A percentile compares a stretch with the other conserved stretches of the same genome.
Conservation (phyloP, 2,113 vertebrate species). For the human (Homo sapiens) region DNA sequence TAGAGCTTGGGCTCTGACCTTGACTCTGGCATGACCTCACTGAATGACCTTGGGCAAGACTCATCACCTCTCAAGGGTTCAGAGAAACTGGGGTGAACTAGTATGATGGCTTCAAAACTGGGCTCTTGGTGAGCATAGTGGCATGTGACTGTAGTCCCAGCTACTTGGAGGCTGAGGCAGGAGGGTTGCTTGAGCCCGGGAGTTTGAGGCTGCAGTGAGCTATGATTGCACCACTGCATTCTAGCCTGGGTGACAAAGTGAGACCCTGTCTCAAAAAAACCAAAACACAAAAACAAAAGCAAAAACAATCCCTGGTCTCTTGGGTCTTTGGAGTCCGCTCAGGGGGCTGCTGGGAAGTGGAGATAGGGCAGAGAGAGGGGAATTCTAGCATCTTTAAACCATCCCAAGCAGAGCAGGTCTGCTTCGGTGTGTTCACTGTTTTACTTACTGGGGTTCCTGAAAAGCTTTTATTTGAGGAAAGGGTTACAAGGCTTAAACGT, state of each 20-base stretch:
- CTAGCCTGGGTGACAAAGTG: too few species aligned
- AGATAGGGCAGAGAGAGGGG: background rate
- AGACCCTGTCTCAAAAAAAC: too few species aligned
- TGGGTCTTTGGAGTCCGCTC: background rate
- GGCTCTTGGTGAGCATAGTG: too few species aligned
- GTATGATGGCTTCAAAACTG: background rate
- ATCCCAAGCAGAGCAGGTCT: background rate
- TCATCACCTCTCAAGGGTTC: background rate
- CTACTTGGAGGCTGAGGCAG: too few species aligned
- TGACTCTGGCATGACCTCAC: accelerated
- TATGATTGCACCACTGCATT: too few species aligned
- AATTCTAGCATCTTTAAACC: background rate
- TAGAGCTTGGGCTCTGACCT: background rate
- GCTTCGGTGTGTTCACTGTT: background rate
- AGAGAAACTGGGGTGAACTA: background rate
- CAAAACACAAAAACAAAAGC: too few species aligned
- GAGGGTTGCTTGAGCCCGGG: too few species aligned
- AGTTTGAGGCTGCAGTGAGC: too few species aligned
- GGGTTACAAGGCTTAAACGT: background rate
- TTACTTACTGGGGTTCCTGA: background rate
- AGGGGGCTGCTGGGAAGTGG: background rate
- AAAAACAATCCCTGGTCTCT: too few species aligned
- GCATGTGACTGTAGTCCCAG: too few species aligned
- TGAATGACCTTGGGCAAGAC: background rate
- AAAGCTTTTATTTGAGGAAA: conserved; percentile 14